Evolutionary conservation across 1,140 invertebrate species (phyloP).

Genomic region (Bombus superbus): DNA sequence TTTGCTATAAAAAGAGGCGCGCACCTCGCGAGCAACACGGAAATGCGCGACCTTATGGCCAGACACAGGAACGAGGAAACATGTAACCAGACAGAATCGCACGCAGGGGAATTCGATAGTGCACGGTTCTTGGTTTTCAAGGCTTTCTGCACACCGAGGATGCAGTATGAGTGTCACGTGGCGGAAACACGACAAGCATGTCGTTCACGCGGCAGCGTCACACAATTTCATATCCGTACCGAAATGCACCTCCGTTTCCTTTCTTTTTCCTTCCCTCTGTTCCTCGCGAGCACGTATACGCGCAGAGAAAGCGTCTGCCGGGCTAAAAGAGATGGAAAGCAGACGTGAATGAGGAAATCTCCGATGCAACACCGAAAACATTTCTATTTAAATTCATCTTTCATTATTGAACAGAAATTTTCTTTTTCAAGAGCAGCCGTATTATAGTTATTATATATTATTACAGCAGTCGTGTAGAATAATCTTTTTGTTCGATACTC

Average conservation of each 20-base stretch:
- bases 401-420: neutral
- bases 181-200: constrained; percentile 64
- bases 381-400: neutral
- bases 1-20: neutral
- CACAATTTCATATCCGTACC: constrained; percentile 70
- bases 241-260: constrained; percentile 35
- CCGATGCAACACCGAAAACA: neutral
- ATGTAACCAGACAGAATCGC: constrained; percentile 55
- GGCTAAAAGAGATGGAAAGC: neutral
- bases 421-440: neutral
- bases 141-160: constrained; percentile 22
- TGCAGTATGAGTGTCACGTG: constrained; percentile 64
- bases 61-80: neutral
- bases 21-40: constrained; percentile 15
- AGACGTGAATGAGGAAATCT: neutral
- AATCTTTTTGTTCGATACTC: neutral
- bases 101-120: constrained; percentile 35
- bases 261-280: neutral
- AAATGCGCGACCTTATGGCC: constrained; percentile 1
- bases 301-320: neutral
- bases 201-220: constrained; percentile 71
- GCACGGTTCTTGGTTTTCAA: constrained; percentile 47
- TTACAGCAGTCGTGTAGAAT: neutral
- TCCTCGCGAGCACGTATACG: neutral
- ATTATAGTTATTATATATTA: too few relatives aligned